phyloP scores from a whole-genome alignment of 2,888 invertebrate species.

The Achlya flavicornis region DNA sequence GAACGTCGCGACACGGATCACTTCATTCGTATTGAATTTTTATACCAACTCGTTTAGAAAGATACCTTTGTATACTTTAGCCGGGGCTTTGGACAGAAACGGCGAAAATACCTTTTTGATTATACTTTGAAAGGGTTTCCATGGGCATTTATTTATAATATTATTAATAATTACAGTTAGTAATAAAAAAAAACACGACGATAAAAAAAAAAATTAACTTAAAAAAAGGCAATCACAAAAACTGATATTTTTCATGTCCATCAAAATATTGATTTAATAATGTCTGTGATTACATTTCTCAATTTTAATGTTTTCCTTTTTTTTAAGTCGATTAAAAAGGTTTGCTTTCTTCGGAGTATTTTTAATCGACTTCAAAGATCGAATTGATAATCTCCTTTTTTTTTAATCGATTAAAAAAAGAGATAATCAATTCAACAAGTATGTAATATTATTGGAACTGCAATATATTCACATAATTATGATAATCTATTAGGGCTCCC shows the following conservation, averaged over 20 bases:
- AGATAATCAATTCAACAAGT: too few relatives aligned
- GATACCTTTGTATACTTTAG: slow-evolving; percentile 8
- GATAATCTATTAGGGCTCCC: too few relatives aligned
- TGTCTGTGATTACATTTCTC: too few relatives aligned
- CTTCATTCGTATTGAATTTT: slow-evolving; percentile 38
- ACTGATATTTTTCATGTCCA: background rate
- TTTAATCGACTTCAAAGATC: too few relatives aligned
- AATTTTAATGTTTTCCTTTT: too few relatives aligned
- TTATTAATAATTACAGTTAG: background rate
- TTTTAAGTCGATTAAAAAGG: too few relatives aligned
- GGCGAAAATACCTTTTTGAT: slow-evolving; percentile 1
- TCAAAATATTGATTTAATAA: too few relatives aligned
- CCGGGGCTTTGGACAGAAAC: background rate
- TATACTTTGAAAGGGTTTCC: background rate
- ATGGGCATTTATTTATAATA: background rate
- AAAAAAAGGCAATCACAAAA: background rate
- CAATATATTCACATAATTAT: too few relatives aligned
- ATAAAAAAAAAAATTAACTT: background rate
- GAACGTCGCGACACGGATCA: slow-evolving; percentile 31
- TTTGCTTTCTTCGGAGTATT: too few relatives aligned
- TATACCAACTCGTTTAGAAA: slow-evolving; percentile 35
- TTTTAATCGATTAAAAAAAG: too few relatives aligned
- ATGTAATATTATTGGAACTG: too few relatives aligned
- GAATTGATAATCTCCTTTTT: too few relatives aligned
- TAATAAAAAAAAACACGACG: background rate